Percentiles rank a stretch among this genome's conserved stretches.
Evolutionary conservation across 2,113 vertebrate species (phyloP).

Genomic region (Cinclus cinclus): DNA sequence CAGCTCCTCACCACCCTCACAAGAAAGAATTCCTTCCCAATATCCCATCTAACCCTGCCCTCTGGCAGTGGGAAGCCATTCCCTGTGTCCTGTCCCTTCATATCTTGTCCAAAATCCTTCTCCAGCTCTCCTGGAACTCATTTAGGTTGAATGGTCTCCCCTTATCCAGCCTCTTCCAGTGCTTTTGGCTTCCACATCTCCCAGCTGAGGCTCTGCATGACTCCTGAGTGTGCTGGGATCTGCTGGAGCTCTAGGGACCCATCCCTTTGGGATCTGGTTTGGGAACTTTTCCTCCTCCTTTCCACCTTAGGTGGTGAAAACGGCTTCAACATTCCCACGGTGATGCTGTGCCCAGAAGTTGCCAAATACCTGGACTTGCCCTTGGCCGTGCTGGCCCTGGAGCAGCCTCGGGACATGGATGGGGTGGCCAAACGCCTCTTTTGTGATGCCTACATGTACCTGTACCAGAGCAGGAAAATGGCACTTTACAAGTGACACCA

Average conservation of each 20-base stretch:
- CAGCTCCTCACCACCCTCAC: accelerated
- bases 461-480: slow-evolving; percentile 86
- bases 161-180: neutral
- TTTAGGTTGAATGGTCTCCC: neutral
- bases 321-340: slow-evolving; percentile 86
- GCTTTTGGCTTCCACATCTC: neutral
- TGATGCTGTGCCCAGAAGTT: slow-evolving; percentile 82
- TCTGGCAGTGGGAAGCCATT: neutral
- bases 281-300: neutral
- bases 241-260: neutral
- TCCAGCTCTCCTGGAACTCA: neutral
- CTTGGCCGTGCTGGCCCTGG: slow-evolving; percentile 71
- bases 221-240: neutral
- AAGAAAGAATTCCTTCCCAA: neutral
- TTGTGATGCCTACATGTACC: slow-evolving; percentile 91
- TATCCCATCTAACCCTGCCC: neutral
- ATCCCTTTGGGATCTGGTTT: neutral
- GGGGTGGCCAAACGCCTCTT: slow-evolving; percentile 89
- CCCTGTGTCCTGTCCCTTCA: neutral
- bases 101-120: neutral
- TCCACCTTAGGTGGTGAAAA: slow-evolving; percentile 73
- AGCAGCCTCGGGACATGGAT: slow-evolving; percentile 86
- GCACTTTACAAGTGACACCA: slow-evolving; percentile 77
- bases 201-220: neutral
- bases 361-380: slow-evolving; percentile 80